Conservation (phyloP, 2,113 vertebrate genomes). For the Syngnathus typhle region DNA sequence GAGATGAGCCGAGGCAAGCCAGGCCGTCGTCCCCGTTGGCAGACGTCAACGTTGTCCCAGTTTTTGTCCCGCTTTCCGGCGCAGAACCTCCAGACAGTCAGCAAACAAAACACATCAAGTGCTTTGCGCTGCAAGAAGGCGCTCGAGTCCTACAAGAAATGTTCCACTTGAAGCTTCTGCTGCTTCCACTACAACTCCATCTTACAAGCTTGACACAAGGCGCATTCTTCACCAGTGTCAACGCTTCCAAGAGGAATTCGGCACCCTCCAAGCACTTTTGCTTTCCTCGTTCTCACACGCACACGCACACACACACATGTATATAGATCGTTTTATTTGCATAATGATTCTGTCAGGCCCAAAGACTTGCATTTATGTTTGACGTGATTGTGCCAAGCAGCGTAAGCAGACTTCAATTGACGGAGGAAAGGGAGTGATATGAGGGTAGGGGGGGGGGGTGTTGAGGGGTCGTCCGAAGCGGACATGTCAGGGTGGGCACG, state of each 20-base stretch:
- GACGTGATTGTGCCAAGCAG: neutral
- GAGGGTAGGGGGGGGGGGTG: neutral
- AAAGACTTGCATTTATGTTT: neutral
- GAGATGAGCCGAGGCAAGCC: neutral
- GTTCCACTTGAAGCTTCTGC: neutral
- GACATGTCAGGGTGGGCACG: conserved; percentile 3
- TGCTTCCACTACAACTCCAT: neutral
- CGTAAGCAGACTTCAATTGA: neutral
- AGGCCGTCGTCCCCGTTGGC: neutral
- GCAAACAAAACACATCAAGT: neutral
- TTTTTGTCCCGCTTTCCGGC: neutral
- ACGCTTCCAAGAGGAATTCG: conserved; percentile 6
- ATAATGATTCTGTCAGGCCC: neutral
- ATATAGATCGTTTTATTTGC: neutral
- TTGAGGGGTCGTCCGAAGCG: neutral
- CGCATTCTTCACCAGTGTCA: neutral
- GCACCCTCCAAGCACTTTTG: neutral
- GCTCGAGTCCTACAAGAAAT: neutral
- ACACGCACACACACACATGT: neutral
- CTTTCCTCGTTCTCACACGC: neutral
- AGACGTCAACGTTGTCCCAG: conserved; percentile 1
- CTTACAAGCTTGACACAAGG: neutral
- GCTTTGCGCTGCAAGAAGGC: neutral
- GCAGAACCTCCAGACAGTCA: neutral
- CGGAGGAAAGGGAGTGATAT: neutral